These are phyloP conservation scores for Choristoneura rosaceana DNA, from an alignment of 2,888 invertebrate species.

Conservation along the genomic window DNA sequence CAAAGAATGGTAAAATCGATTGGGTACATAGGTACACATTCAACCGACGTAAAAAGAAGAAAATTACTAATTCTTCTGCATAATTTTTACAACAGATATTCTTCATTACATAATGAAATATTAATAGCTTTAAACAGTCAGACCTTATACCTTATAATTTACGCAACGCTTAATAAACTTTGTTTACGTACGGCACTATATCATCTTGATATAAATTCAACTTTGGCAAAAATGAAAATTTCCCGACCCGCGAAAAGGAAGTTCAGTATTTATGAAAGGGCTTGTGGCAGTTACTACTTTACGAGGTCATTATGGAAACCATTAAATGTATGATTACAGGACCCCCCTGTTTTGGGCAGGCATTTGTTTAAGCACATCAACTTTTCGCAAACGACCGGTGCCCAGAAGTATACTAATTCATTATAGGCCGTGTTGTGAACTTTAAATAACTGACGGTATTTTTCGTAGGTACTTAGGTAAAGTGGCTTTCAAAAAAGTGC, in stretches of 20 bases:
- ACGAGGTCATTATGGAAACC: slow-evolving; percentile 80
- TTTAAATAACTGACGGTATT: slow-evolving; percentile 67
- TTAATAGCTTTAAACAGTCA: slow-evolving; percentile 5
- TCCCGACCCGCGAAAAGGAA: slow-evolving; percentile 57
- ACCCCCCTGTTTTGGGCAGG: slow-evolving; percentile 71
- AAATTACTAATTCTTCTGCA: background rate
- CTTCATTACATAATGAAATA: background rate
- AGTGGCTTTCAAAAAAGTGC: background rate
- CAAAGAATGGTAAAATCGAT: too few relatives aligned
- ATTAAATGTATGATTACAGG: slow-evolving; percentile 81
- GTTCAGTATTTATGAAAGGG: slow-evolving; percentile 76
- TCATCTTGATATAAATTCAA: slow-evolving; percentile 40
- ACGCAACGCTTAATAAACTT: slow-evolving; percentile 38
- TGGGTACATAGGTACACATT: too few relatives aligned
- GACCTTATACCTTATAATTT: slow-evolving; percentile 22
- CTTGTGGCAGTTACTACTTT: slow-evolving; percentile 76
- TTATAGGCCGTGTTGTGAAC: slow-evolving; percentile 54
- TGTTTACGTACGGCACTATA: slow-evolving; percentile 38
- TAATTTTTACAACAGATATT: background rate
- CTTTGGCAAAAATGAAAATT: slow-evolving; percentile 50
- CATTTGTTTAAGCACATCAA: slow-evolving; percentile 81
- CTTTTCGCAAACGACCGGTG: slow-evolving; percentile 75
- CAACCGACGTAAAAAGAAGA: too few relatives aligned
- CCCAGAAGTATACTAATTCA: slow-evolving; percentile 54
- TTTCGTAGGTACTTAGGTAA: slow-evolving; percentile 53